These are phyloP conservation scores for Actias luna DNA, from an alignment of 2,888 invertebrate species.

Conservation along the genomic window DNA sequence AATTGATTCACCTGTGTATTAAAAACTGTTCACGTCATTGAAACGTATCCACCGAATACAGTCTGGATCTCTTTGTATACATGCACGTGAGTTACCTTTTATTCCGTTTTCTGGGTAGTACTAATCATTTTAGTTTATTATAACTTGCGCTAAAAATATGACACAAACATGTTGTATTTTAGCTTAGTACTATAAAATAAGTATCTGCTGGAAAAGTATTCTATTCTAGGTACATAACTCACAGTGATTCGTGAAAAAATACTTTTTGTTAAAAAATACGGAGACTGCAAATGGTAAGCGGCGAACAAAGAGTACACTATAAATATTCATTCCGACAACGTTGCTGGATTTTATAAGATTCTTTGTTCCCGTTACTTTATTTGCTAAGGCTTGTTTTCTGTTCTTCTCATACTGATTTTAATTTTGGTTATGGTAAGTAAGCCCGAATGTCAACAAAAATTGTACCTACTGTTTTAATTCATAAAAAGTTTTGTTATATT, in stretches of 20 bases:
- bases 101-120: too few species aligned
- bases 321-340: constrained; percentile 36
- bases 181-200: background rate
- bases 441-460: background rate
- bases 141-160: too few species aligned
- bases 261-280: constrained; percentile 10
- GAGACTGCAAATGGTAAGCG: constrained; percentile 25
- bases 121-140: too few species aligned
- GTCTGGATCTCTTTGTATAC: too few species aligned
- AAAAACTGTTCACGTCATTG: too few species aligned
- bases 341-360: constrained; percentile 10
- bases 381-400: background rate
- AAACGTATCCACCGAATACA: too few species aligned
- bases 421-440: background rate
- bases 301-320: constrained; percentile 24
- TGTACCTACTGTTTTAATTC: too few species aligned
- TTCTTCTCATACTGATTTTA: background rate
- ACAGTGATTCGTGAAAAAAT: background rate
- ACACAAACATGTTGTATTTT: too few species aligned
- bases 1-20: too few species aligned
- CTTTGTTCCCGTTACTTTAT: background rate
- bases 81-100: too few species aligned
- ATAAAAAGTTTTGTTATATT: too few species aligned
- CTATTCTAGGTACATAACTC: background rate
- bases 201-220: background rate